Evolutionary conservation across 2,113 vertebrate genomes (phyloP).

Genomic region (Athene noctua): DNA sequence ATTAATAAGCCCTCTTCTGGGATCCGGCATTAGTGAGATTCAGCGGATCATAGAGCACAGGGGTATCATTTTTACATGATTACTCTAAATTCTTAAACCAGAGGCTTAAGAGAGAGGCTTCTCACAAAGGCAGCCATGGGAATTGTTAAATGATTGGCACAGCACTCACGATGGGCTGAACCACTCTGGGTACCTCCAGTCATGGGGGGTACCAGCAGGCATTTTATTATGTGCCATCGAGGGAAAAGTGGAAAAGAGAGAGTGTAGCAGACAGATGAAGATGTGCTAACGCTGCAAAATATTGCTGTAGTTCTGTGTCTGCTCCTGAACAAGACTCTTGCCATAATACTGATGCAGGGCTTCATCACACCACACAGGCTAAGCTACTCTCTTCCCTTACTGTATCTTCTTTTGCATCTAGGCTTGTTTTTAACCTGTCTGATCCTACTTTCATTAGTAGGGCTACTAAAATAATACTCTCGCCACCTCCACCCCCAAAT

Average conservation of each 20-base stretch:
- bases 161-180: constrained; percentile 71
- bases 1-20: constrained; percentile 87
- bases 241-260: background rate
- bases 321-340: background rate
- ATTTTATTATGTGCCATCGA: constrained; percentile 41
- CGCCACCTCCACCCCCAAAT: background rate
- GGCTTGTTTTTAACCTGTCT: background rate
- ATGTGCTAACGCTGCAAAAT: constrained; percentile 5
- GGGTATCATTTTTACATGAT: constrained; percentile 91
- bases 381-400: background rate
- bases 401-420: background rate
- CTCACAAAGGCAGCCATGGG: constrained; percentile 83
- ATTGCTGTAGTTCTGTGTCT: constrained; percentile 8
- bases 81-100: constrained; percentile 89
- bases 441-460: background rate
- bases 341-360: background rate
- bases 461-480: background rate
- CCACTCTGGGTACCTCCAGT: constrained; percentile 67
- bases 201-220: constrained; percentile 55
- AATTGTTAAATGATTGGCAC: constrained; percentile 90
- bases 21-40: constrained; percentile 83
- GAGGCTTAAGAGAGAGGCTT: constrained; percentile 86
- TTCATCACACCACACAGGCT: background rate
- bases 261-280: background rate
- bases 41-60: constrained; percentile 82